Percentiles rank a stretch among this genome's conserved stretches.
Evolutionary conservation across 1,140 invertebrate species (phyloP).

Genomic region (Atta cephalotes): DNA sequence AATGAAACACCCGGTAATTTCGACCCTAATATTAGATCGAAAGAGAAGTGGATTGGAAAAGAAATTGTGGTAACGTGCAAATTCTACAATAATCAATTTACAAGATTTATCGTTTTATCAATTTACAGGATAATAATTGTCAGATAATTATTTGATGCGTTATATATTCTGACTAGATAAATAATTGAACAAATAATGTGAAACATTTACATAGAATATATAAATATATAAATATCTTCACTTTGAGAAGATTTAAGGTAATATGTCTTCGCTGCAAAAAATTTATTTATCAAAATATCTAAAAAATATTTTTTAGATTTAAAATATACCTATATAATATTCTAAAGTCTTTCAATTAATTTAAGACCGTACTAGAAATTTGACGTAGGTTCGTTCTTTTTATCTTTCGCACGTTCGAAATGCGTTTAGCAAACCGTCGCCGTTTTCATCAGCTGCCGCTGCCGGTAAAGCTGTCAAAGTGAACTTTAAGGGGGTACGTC

Average conservation of each 20-base stretch:
- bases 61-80: background rate
- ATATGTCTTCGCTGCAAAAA: background rate
- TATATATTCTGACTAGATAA: background rate
- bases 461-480: conserved; percentile 60
- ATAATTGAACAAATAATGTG: background rate
- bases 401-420: conserved; percentile 35
- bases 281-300: conserved; percentile 2
- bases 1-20: conserved; percentile 56
- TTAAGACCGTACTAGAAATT: conserved; percentile 3
- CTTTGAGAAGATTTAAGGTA: background rate
- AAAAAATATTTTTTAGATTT: background rate
- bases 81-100: background rate
- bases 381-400: background rate
- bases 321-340: background rate
- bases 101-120: background rate
- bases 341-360: background rate
- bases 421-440: conserved; percentile 16
- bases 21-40: conserved; percentile 37
- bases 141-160: background rate
- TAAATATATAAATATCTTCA: background rate
- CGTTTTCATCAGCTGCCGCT: conserved; percentile 68
- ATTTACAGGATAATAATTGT: background rate
- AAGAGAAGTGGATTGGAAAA: conserved; percentile 17
- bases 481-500: conserved; percentile 59
- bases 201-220: conserved; percentile 1